A percentile compares a stretch with the other conserved stretches of the same genome.
Conservation (phyloP, 2,113 vertebrate genomes). For the Sarotherodon lohbergeri region DNA sequence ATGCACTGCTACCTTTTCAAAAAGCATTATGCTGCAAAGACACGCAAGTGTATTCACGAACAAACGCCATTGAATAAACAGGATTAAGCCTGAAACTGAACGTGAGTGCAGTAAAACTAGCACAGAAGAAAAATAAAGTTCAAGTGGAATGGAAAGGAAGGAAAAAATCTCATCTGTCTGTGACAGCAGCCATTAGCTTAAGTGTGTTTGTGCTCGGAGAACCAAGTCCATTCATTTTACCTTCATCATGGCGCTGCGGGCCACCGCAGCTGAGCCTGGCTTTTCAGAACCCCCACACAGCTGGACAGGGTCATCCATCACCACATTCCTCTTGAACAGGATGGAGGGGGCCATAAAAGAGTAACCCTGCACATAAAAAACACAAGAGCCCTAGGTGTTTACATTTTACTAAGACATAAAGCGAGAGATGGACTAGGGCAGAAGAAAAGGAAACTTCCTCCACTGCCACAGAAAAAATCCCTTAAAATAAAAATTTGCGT, state of each 20-base stretch:
- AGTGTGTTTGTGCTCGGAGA: constrained; percentile 45
- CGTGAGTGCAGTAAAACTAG: neutral
- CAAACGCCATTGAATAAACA: neutral
- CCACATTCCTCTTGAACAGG: constrained; percentile 93
- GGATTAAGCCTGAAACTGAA: neutral
- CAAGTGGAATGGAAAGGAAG: neutral
- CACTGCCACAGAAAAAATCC: neutral
- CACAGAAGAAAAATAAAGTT: neutral
- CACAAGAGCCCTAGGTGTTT: constrained; percentile 14
- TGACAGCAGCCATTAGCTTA: constrained; percentile 46
- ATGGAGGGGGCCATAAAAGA: constrained; percentile 97
- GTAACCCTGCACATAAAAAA: constrained; percentile 79
- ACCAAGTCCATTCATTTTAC: constrained; percentile 65
- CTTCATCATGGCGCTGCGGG: constrained; percentile 97
- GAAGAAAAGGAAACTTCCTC: neutral
- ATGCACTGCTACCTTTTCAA: neutral
- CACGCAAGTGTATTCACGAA: neutral
- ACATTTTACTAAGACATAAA: neutral
- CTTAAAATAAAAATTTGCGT: neutral
- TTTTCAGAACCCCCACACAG: constrained; percentile 82
- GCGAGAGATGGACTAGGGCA: neutral
- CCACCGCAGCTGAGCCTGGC: constrained; percentile 84
- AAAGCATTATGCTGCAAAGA: neutral
- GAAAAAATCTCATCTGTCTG: neutral
- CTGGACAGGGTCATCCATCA: constrained; percentile 85